Conservation (phyloP, 2,113 vertebrate genomes). For the Strigops habroptila region DNA sequence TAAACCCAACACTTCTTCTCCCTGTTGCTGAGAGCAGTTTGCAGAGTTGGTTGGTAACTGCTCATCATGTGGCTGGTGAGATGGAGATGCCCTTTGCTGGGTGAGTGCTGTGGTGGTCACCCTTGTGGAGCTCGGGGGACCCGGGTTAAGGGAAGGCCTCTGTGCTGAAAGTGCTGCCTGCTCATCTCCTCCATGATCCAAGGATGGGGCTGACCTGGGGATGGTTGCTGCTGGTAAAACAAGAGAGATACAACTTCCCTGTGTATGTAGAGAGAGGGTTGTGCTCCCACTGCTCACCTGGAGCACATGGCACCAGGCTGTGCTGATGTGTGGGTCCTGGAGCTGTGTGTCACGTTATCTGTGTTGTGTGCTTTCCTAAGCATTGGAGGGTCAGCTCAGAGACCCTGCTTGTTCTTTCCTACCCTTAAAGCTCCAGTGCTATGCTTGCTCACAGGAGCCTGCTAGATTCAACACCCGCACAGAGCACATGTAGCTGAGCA, state of each 20-base stretch:
- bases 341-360: neutral
- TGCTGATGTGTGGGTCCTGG: neutral
- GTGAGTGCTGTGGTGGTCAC: neutral
- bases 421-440: neutral
- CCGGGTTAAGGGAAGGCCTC: neutral
- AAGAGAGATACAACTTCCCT: neutral
- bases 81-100: neutral
- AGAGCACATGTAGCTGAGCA: rapidly evolving
- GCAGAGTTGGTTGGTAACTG: neutral
- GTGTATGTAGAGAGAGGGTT: too few species aligned
- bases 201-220: neutral
- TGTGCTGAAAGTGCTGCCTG: neutral
- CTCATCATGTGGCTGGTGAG: neutral
- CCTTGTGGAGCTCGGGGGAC: rapidly evolving
- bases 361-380: neutral
- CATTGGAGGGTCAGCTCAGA: neutral
- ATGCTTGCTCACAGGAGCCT: neutral
- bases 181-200: neutral
- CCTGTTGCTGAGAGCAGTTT: neutral
- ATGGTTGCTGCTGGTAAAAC: neutral
- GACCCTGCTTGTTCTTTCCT: neutral
- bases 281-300: neutral
- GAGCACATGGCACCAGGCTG: neutral
- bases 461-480: neutral
- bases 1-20: neutral